These are phyloP conservation scores for Nasonia oneida DNA, from an alignment of 2,888 invertebrate species.

Conservation along the genomic window DNA sequence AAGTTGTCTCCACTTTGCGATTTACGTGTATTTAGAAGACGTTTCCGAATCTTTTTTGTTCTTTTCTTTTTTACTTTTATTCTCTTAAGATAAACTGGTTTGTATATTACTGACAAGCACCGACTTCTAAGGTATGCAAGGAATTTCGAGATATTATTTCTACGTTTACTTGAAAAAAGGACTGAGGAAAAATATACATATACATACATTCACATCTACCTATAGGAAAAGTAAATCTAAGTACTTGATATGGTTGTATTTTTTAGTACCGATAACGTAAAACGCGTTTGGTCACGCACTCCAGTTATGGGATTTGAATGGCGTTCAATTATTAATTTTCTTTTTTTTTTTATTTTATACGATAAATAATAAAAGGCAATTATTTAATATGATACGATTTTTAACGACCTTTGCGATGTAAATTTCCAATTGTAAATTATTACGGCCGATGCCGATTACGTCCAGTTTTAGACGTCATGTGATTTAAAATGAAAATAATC, in stretches of 20 bases:
- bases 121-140: not conserved
- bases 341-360: not conserved
- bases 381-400: not conserved
- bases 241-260: constrained; percentile 52
- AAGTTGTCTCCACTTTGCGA: not conserved
- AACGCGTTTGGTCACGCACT: not conserved
- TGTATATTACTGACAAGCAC: no score
- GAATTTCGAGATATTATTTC: constrained; percentile 36
- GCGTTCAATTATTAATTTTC: not conserved
- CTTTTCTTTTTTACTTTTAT: not conserved
- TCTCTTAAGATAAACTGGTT: no score
- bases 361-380: not conserved
- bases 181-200: constrained; percentile 23
- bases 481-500: constrained; percentile 12
- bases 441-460: not conserved
- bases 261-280: constrained; percentile 34
- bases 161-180: constrained; percentile 11
- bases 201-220: constrained; percentile 44
- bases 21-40: not conserved
- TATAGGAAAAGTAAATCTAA: constrained; percentile 41
- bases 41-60: constrained; percentile 8
- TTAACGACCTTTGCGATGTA: constrained; percentile 6
- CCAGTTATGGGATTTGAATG: not conserved
- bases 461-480: constrained; percentile 4
- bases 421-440: constrained; percentile 32